phyloP scores from a whole-genome alignment of 2,113 vertebrate genomes.

The Hemicordylus capensis region DNA sequence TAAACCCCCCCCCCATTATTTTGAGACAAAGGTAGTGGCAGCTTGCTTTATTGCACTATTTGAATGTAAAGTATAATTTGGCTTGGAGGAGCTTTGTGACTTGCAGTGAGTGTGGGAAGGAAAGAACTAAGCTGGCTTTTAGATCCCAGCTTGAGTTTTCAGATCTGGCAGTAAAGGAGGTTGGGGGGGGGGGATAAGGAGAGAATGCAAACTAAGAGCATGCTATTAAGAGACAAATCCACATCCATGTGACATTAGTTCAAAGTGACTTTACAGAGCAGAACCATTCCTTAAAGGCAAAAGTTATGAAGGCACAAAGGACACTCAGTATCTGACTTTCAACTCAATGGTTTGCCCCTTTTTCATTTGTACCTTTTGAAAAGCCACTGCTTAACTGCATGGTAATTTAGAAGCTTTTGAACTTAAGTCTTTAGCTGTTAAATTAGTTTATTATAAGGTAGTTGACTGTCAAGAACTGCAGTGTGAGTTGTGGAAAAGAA shows the following conservation, averaged over 20 bases:
- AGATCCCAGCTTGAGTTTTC: not conserved
- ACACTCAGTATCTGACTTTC: not conserved
- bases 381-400: not conserved
- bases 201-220: not conserved
- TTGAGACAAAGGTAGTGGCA: not conserved
- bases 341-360: not conserved
- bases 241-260: not conserved
- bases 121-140: not conserved
- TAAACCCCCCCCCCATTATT: too few species aligned
- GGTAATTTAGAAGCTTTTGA: not conserved
- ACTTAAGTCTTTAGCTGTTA: not conserved
- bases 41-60: rapidly evolving
- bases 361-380: not conserved
- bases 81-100: not conserved
- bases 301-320: not conserved
- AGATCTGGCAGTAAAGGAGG: not conserved
- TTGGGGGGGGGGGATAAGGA: not conserved
- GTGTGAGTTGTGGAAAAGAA: not conserved
- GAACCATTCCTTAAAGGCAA: not conserved
- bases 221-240: not conserved
- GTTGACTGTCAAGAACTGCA: not conserved
- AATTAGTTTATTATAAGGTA: not conserved
- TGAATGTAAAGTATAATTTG: not conserved
- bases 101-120: not conserved
- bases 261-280: not conserved